Evolutionary conservation across 2,113 vertebrate species (phyloP), one percentile per base, ranked within the genome.

Genomic region (Chamaea fasciata): DNA sequence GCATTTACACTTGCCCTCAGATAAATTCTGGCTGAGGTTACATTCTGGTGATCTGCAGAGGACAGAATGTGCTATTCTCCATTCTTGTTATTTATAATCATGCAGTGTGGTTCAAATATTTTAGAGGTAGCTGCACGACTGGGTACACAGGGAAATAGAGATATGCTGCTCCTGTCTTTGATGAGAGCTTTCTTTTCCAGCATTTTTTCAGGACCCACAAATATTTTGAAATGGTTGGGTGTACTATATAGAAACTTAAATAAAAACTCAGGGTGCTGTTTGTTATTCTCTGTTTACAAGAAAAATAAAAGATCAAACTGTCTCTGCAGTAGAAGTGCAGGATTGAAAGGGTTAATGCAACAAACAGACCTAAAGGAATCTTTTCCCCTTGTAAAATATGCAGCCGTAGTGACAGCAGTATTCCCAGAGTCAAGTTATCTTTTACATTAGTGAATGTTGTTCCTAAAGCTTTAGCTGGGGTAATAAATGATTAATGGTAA

Each of bases 401-500:
- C 95, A 96, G 95, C 96, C 15, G 0, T 62, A 11, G 10, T 94
- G 83, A 92, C 85, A 89, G 93, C 95, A 93, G 55, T 95, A 95
- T 94, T 97, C 95, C 95, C 90, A 94, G 80, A 91, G 94, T 96
- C 96, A 94, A 94, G 91, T 94, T 97, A 93, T 97, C 95, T 93
- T 96, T 96, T 96, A 92, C 94, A 89, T 96, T 96, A 95, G 94
- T 93, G 96, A 97, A 83, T 77, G 83, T 92, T 96, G 87, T 74
- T 96, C 95, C 95, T 95, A 94, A 90, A 91, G 94, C 62, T 95
- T 93, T 87, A 94, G 91, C 83, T 88, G 92, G 52, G 65, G 90
- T 95, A 96, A 95, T 97, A 97, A 97, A 97, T 98, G 96, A 97
- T 97, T 98, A 97, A 97, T 97, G 93, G 63, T 80, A 94, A 94